These are phyloP conservation scores for Masticophis lateralis DNA, from an alignment of 2,797 vertebrate genomes.

Conservation along the genomic window DNA sequence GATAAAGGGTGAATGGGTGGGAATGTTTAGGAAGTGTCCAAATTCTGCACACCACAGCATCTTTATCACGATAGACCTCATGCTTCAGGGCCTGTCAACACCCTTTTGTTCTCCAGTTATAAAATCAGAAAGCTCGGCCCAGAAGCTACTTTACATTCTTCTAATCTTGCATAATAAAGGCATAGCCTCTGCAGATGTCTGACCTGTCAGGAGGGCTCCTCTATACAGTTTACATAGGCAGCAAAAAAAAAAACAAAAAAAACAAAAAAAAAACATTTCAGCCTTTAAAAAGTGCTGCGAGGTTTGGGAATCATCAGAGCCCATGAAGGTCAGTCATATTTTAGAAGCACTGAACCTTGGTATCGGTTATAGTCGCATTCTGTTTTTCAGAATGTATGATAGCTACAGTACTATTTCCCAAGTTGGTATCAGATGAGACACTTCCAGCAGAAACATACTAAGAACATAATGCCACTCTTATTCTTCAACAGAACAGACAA, in stretches of 20 bases:
- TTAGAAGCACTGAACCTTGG: not conserved
- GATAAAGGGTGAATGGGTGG: constrained; percentile 19
- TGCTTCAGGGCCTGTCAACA: constrained; percentile 61
- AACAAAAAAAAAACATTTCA: constrained; percentile 13
- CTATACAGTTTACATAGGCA: constrained; percentile 43
- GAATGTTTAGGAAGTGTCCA: constrained; percentile 39
- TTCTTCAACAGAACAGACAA: not conserved
- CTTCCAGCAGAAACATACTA: not conserved
- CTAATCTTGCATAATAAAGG: constrained; percentile 64
- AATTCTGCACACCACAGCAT: constrained; percentile 26
- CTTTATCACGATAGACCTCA: constrained; percentile 39
- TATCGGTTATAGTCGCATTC: not conserved
- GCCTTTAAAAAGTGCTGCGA: not conserved
- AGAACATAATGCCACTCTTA: not conserved
- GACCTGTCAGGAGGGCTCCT: constrained; percentile 8
- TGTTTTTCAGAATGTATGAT: not conserved
- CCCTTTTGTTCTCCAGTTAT: constrained; percentile 51
- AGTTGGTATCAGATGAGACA: not conserved
- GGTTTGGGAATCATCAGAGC: constrained; percentile 8
- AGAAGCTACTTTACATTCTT: constrained; percentile 32
- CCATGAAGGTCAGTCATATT: constrained; percentile 22
- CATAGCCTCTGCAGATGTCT: constrained; percentile 38
- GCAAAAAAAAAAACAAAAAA: constrained; percentile 10
- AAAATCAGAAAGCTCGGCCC: constrained; percentile 44
- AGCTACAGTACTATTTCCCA: not conserved